phyloP scores from a whole-genome alignment of 2,888 invertebrate genomes.

The Galeruca laticollis region DNA sequence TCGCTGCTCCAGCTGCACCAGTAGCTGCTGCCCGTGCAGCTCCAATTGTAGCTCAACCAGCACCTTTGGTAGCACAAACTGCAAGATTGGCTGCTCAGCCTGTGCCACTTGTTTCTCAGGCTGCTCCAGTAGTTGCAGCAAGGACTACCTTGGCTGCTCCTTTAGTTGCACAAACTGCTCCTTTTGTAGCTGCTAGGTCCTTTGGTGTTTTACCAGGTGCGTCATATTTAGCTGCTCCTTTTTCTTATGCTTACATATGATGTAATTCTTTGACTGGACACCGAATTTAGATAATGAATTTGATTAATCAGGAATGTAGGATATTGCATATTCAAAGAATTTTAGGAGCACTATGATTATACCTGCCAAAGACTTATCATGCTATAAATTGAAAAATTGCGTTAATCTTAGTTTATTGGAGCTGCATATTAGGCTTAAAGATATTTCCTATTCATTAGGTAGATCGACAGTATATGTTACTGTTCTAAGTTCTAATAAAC shows the following conservation, averaged over 20 bases:
- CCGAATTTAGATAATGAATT: background rate
- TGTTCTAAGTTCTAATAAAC: background rate
- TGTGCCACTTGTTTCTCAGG: background rate
- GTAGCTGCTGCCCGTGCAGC: slow-evolving; percentile 54
- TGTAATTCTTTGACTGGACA: background rate
- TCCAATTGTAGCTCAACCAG: slow-evolving; percentile 65
- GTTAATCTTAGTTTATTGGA: background rate
- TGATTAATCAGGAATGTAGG: slow-evolving; percentile 11
- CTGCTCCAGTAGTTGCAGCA: slow-evolving; percentile 14
- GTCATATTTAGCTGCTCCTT: background rate
- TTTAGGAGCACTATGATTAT: background rate
- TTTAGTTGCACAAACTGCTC: slow-evolving; percentile 13
- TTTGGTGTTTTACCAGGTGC: slow-evolving; percentile 4
- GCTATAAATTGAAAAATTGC: background rate
- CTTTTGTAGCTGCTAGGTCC: slow-evolving; percentile 13
- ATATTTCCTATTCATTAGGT: background rate
- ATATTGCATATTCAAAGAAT: background rate
- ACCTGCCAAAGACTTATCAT: background rate
- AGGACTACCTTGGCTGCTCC: slow-evolving; percentile 2
- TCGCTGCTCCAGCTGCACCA: slow-evolving; percentile 17
- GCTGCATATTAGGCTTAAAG: background rate
- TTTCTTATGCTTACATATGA: background rate
- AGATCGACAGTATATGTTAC: slow-evolving; percentile 1
- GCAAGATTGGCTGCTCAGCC: slow-evolving; percentile 17
- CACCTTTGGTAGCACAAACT: slow-evolving; percentile 36